Evolutionary conservation across 2,113 vertebrate species (phyloP).

Genomic region (Pluvianellus socialis): DNA sequence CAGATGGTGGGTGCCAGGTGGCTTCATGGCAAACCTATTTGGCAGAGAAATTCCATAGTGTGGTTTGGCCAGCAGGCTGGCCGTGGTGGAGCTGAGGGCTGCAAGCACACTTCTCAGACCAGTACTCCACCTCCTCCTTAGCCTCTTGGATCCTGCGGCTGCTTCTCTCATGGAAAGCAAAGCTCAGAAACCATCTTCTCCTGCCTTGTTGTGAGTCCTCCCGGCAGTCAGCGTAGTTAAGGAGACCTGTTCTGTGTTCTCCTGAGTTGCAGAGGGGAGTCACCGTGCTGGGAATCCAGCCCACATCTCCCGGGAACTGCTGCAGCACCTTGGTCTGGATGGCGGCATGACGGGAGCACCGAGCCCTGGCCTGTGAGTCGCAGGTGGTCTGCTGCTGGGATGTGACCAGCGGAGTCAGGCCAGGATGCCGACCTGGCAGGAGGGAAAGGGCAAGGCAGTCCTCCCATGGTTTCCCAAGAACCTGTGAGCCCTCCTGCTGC

Average conservation of each 20-base stretch:
- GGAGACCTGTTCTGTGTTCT: rapidly evolving
- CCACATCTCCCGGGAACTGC: background rate
- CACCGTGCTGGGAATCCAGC: background rate
- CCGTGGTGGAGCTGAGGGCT: background rate
- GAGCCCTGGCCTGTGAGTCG: rapidly evolving
- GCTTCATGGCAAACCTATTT: background rate
- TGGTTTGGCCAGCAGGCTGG: background rate
- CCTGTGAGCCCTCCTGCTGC: background rate
- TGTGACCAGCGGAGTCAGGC: background rate
- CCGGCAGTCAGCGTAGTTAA: background rate
- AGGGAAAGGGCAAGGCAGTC: no score
- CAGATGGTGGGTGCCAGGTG: background rate
- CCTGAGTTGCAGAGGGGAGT: background rate
- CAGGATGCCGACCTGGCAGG: rapidly evolving
- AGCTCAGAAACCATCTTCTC: background rate
- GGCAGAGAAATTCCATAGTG: background rate
- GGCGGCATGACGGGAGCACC: rapidly evolving
- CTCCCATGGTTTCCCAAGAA: background rate
- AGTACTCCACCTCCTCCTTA: background rate
- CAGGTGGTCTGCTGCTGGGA: background rate
- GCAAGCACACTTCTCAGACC: background rate
- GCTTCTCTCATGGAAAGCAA: background rate
- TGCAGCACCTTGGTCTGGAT: background rate
- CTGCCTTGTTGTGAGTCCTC: background rate
- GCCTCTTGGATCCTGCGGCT: background rate